Evolutionary conservation across 2,888 invertebrate species (phyloP).

Genomic region (Trypoxylon attenuatum): DNA sequence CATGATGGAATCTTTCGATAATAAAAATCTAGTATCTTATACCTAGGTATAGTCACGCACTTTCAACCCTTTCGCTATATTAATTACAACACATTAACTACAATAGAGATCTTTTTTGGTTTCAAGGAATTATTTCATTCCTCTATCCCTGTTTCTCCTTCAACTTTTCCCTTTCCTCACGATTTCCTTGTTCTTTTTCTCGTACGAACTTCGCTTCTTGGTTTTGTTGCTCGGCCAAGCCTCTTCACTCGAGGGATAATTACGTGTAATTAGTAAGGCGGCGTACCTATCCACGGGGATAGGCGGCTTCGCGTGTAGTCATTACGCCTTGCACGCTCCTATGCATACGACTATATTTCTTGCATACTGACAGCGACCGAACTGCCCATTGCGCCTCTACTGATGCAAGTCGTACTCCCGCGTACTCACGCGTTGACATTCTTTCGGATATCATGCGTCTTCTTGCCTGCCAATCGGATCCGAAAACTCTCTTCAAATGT

Average conservation of each 20-base stretch:
- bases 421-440: constrained; percentile 21
- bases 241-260: constrained; percentile 46
- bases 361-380: constrained; percentile 53
- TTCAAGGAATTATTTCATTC: constrained; percentile 10
- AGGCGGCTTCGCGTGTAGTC: constrained; percentile 48
- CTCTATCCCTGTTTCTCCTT: not conserved
- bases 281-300: constrained; percentile 49
- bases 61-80: too few species aligned
- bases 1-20: too few species aligned
- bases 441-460: constrained; percentile 12
- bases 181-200: constrained; percentile 1
- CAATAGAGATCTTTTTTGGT: constrained; percentile 38
- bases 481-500: too few species aligned
- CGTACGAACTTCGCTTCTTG: too few species aligned
- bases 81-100: constrained; percentile 33
- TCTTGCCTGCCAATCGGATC: not conserved
- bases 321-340: constrained; percentile 55
- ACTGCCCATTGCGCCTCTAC: constrained; percentile 55
- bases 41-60: too few species aligned
- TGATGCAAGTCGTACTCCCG: constrained; percentile 26
- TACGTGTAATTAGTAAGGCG: constrained; percentile 53
- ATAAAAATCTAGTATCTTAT: too few species aligned
- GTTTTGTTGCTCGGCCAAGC: not conserved
- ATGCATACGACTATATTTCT: constrained; percentile 64
- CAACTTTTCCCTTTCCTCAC: not conserved